These are phyloP conservation scores for Hyposoter didymator DNA, from an alignment of 2,888 invertebrate species.

Conservation along the genomic window DNA sequence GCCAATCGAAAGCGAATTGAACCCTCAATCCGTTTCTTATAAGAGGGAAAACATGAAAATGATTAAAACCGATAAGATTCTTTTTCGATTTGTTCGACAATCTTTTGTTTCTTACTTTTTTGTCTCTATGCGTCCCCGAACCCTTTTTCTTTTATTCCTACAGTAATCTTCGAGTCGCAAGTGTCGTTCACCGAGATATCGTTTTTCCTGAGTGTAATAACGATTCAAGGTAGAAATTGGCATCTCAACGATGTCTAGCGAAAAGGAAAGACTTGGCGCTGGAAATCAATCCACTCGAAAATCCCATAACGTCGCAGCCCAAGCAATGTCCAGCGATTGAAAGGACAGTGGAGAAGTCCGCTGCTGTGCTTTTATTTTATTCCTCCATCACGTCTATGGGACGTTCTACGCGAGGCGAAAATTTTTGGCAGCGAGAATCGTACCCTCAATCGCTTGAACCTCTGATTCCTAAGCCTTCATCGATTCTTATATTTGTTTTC, in stretches of 20 bases:
- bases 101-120: not conserved
- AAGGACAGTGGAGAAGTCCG: not conserved
- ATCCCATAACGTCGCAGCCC: conserved; percentile 35
- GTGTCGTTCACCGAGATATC: conserved; percentile 8
- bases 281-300: conserved; percentile 17
- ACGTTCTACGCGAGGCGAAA: not conserved
- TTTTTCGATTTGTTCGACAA: not conserved
- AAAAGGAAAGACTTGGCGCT: not conserved
- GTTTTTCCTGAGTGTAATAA: conserved; percentile 14
- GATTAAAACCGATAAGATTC: not conserved
- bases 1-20: not conserved
- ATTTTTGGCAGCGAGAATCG: not conserved
- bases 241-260: not conserved
- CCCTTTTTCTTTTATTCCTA: not conserved
- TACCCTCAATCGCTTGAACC: not conserved
- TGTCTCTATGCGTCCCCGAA: not conserved
- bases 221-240: not conserved
- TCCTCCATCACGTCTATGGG: not conserved
- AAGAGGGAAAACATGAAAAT: not conserved
- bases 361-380: not conserved
- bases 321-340: conserved; percentile 36
- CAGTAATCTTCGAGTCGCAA: not conserved
- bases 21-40: not conserved
- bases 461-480: not conserved
- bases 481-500: not conserved